Evolutionary conservation across 2,797 vertebrate genomes (phyloP), one percentile per base, ranked within the genome.

Genomic region (Caiman crocodilus): DNA sequence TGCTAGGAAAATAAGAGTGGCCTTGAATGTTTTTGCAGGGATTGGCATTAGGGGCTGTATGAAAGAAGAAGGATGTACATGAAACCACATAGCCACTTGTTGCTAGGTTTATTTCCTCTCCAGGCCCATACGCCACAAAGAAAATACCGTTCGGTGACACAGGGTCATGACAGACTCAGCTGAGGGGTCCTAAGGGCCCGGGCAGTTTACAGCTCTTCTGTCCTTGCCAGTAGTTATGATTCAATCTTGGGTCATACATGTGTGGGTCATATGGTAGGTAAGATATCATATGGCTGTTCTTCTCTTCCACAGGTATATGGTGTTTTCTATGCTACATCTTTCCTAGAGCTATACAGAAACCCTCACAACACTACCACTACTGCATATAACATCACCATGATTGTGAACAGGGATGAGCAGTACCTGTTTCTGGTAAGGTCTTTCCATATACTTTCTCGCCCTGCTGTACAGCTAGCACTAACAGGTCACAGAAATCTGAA

Each of bases 281-380:
- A 26, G 23, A 50, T 73, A 4, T 42, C 35, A 9, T 26, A 73
- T 14, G 50, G 5, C 2, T 17, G 28, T 78, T 80, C 83, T 77
- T 26, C 58, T 63, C 26, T 32, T 85, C 76, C 5, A 1, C 89
- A 99, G 99, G 92, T 98, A 65, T 99, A 99, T 1, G 99, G 99
- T 3, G 95, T 99, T 89, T 99, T 99, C 97, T 99, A 99, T 0
- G 99, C 99, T 76, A 99, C 99, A 0, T 99, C 99, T 57, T 99
- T 99, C 97, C 98, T 99, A 76, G 99, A 99, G 81, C 98, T 99
- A 67, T 99, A 99, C 95, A 98, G 97, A 42, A 98, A 97, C 89
- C 99, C 99, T 5, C 97, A 87, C 86, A 98, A 96, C 88, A 82
- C 97, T 85, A 97, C 71, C 59, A 98, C 98, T 1, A 26, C 96